Conservation (phyloP, 2,113 vertebrate species). For the Hemicordylus capensis region DNA sequence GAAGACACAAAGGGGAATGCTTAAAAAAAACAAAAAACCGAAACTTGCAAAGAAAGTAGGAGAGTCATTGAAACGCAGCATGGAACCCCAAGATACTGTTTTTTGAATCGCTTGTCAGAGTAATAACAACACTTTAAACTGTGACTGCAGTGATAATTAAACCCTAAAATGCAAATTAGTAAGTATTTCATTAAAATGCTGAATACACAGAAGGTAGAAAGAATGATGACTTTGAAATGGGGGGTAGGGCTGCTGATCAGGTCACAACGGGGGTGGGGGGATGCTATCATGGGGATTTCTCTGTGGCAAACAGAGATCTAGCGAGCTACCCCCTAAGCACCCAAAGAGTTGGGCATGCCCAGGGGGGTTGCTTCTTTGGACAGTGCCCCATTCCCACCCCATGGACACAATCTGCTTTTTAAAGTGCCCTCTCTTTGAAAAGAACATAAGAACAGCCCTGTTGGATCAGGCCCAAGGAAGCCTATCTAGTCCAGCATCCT, state of each 20-base stretch:
- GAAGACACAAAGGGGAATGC: not conserved
- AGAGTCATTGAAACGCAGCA: constrained; percentile 25
- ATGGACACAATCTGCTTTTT: not conserved
- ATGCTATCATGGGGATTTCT: not conserved
- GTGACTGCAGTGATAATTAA: constrained; percentile 59
- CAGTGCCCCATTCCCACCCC: not conserved
- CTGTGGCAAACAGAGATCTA: too few species aligned
- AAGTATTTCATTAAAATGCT: constrained; percentile 66
- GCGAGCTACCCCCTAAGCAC: too few species aligned
- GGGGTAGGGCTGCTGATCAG: not conserved
- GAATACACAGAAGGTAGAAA: constrained; percentile 35
- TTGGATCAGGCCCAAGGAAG: too few species aligned
- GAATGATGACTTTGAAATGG: not conserved
- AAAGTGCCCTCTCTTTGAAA: not conserved
- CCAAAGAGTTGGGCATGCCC: too few species aligned
- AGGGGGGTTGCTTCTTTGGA: not conserved
- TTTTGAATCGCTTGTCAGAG: constrained; percentile 35
- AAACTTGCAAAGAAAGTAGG: constrained; percentile 18
- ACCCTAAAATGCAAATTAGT: constrained; percentile 46
- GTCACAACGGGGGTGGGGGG: not conserved
- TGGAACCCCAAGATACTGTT: constrained; percentile 9
- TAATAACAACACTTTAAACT: constrained; percentile 48
- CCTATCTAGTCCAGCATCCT: too few species aligned
- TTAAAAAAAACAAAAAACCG: not conserved
- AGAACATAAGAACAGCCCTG: too few species aligned